Base-by-base conservation (phyloP, 2,113 vertebrate species). In the Toxotes jaculatrix region DNA sequence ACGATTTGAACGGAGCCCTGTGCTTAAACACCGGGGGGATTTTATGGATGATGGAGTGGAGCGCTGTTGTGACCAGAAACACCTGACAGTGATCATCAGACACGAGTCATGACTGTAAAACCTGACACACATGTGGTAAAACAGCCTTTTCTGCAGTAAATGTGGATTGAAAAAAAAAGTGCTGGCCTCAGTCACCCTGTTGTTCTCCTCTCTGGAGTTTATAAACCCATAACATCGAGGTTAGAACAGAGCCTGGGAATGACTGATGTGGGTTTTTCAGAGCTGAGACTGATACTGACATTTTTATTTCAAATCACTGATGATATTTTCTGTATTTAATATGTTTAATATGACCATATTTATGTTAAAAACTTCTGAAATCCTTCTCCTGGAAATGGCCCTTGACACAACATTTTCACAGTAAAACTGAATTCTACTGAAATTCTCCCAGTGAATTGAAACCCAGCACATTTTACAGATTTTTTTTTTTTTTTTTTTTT, bases 351-450 rank as follows among this genome's bases (percentile, higher is more conserved):
- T 74, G 43, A 72, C 61, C 57, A 27, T 86, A 84, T 91, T 89
- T 87, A 90, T 88, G 31, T 43, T 19, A 32, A 47, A 75, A 85
- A 21, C 40, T 31, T 31, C 27, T 72, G 10, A n/a, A 47, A 65
- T 4, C 7, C 4, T 53, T 77, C 11, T 23, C 63, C 10, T 34
- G 21, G 5, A 74, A 68, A 36, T 2, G 12, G 51, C 57, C n/a
- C 76, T 43, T 31, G 42, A 64, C 73, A 23, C 23, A 45, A 45
- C 38, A 2, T 60, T 72, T 73, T 14, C n/a, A 55, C 68, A 65
- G 21, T 51, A 11, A 79, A 86, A 65, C 19, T 17, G 31, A 79
- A 60, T 71, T 86, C 88, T 89, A 80, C 87, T 89, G 87, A 87
- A 75, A 66, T 21, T 57, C 9, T 3, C 31, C 65, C 19, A 9